Evolutionary conservation across 2,888 invertebrate genomes (phyloP).

Genomic region (Synanthedon andrenaeformis): DNA sequence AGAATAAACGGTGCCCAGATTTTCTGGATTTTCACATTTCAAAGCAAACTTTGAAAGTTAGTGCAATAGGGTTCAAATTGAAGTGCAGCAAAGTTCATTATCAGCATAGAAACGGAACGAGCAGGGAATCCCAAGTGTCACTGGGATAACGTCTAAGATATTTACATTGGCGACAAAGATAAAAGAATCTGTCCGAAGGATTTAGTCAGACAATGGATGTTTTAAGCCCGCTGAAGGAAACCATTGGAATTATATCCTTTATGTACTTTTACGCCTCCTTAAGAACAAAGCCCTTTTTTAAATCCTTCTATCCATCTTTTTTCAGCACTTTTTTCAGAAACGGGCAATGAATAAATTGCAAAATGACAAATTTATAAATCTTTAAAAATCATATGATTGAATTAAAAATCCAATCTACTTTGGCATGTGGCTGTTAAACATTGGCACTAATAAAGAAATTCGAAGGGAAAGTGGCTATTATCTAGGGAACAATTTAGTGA

Average conservation of each 20-base stretch:
- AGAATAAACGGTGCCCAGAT: neutral
- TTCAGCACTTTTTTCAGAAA: too few species aligned
- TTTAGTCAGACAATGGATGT: constrained; percentile 29
- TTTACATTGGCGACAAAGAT: constrained; percentile 40
- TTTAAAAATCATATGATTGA: too few species aligned
- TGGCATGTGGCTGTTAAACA: too few species aligned
- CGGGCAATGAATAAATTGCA: too few species aligned
- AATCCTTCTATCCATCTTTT: too few species aligned
- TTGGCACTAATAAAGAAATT: too few species aligned
- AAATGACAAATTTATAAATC: too few species aligned
- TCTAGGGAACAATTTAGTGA: too few species aligned
- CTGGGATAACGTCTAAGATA: constrained; percentile 18
- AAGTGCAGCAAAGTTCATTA: neutral
- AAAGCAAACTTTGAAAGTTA: neutral
- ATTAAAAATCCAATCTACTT: too few species aligned
- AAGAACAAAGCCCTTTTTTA: neutral
- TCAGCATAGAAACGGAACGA: neutral
- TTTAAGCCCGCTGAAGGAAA: constrained; percentile 24
- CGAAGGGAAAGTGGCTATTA: too few species aligned
- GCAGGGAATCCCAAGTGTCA: neutral
- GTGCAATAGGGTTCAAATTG: neutral
- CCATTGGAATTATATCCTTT: neutral
- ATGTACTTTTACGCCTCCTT: too few species aligned
- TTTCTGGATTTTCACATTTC: neutral
- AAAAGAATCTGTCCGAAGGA: constrained; percentile 32